These are phyloP conservation scores for Neofelis nebulosa DNA, from an alignment of 2,113 vertebrate genomes.

Conservation along the genomic window DNA sequence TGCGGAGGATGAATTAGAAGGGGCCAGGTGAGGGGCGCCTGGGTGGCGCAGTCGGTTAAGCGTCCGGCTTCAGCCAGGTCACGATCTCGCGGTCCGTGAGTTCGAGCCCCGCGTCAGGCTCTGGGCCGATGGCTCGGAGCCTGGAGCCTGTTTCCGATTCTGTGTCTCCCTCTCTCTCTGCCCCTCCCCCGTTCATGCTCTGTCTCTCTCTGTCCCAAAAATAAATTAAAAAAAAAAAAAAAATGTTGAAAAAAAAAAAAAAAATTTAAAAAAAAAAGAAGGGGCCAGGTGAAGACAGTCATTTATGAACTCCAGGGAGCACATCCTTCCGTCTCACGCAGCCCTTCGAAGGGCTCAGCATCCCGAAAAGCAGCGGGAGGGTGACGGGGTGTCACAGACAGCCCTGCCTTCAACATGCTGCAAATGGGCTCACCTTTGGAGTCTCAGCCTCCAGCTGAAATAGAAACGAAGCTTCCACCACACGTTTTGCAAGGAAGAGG, in stretches of 20 bases:
- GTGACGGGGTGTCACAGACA: neutral
- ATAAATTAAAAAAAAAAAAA: too few relatives aligned
- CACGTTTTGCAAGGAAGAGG: neutral
- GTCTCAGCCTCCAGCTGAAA: neutral
- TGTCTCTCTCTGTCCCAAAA: too few relatives aligned
- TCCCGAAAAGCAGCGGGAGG: neutral
- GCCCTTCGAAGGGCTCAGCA: neutral
- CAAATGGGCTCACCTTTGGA: neutral
- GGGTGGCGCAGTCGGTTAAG: too few relatives aligned
- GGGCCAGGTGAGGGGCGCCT: fast-evolving
- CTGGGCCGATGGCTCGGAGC: too few relatives aligned
- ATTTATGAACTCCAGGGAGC: neutral
- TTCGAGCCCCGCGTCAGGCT: too few relatives aligned
- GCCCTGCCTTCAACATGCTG: neutral
- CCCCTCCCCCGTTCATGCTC: too few relatives aligned
- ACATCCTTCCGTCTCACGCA: neutral
- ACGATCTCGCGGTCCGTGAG: too few relatives aligned
- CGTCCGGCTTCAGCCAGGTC: too few relatives aligned
- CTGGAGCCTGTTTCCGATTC: too few relatives aligned
- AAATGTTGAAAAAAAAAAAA: too few relatives aligned
- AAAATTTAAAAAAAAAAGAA: too few relatives aligned
- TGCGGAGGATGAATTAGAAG: neutral
- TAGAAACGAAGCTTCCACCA: neutral
- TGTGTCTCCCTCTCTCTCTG: too few relatives aligned
- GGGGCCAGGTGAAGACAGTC: neutral